These are phyloP conservation scores for Diarsia brunnea DNA, from an alignment of 2,888 invertebrate genomes.

Conservation along the genomic window DNA sequence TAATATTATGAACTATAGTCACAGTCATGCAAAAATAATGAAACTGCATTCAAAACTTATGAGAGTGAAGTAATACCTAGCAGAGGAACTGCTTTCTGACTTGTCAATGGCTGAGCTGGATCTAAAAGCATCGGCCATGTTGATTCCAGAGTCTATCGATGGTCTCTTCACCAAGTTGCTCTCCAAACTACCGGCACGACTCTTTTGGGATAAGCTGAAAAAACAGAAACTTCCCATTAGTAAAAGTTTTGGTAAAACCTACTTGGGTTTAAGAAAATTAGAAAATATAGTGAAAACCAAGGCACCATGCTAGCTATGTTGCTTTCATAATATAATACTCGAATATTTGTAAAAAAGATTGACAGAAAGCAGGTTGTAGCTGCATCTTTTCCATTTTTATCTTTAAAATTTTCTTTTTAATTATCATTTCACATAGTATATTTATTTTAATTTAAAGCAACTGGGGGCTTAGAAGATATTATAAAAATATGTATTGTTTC, in stretches of 20 bases:
- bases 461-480: too few relatives aligned
- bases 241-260: not conserved
- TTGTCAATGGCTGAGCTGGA: constrained; percentile 87
- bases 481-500: too few relatives aligned
- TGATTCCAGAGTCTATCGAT: constrained; percentile 95
- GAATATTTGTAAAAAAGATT: not conserved
- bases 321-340: not conserved
- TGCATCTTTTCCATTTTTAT: not conserved
- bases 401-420: too few relatives aligned
- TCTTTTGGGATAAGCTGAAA: constrained; percentile 89
- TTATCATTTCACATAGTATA: too few relatives aligned
- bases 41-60: constrained; percentile 26
- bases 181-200: constrained; percentile 84
- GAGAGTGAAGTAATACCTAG: constrained; percentile 78
- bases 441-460: too few relatives aligned
- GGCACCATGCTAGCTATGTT: not conserved
- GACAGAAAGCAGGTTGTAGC: not conserved
- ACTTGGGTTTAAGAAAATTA: not conserved
- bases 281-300: not conserved
- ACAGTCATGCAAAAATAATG: constrained; percentile 51
- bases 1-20: constrained; percentile 39
- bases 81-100: constrained; percentile 84
- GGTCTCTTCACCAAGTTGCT: constrained; percentile 93
- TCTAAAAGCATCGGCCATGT: constrained; percentile 91
- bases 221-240: not conserved